Evolutionary conservation across 1,140 invertebrate genomes (phyloP), one percentile per base, ranked within the genome.

Genomic region (Cataglyphis hispanica): DNA sequence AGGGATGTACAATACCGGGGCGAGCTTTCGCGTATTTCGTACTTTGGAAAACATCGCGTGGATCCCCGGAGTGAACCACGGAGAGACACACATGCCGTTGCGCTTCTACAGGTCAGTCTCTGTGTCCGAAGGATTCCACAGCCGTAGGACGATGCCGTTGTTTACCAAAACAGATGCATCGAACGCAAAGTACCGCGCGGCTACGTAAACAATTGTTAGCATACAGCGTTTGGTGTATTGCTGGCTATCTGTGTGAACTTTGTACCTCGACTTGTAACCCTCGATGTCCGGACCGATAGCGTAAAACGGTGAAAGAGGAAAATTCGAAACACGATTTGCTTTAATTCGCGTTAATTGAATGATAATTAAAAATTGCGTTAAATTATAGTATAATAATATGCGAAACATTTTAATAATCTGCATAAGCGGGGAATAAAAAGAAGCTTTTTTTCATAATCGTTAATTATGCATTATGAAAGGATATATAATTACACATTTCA

Each of bases 181-280:
- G 67, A 53, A 46, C 53, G 53, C 67, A 83, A 83, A 83, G 67
- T 53, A 27, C 10, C 22, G 53, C 67, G 78, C 50, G n/a, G 19
- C 31, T 61, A 74, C 53, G 67, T 69, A 83, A 83, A 83, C 78
- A 83, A 61, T 74, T 72, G 67, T 83, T 83, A 83, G 67, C 67
- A 72, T 60, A 72, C 50, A 70, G 27, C 34, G 25, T n/a, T 69
- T n/a, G 37, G 19, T 37, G 19, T 37, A 27, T 67, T 31, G 25
- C 22, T 43, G 66, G 40, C 11, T 53, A 60, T 25, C 67, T 60
- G 1, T 27, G 66, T 37, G 76, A 69, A 58, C 64, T 70, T 81
- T 8, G 64, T 56, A 56, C 37, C 25, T 10, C 31, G 31, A 56
- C 22, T 19, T 19, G 16, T 50, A 16, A 27, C 3, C n/a, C 31